A percentile compares a stretch with the other conserved stretches of the same genome.
phyloP scores from a whole-genome alignment of 2,113 vertebrate genomes.

The Monopterus albus region DNA sequence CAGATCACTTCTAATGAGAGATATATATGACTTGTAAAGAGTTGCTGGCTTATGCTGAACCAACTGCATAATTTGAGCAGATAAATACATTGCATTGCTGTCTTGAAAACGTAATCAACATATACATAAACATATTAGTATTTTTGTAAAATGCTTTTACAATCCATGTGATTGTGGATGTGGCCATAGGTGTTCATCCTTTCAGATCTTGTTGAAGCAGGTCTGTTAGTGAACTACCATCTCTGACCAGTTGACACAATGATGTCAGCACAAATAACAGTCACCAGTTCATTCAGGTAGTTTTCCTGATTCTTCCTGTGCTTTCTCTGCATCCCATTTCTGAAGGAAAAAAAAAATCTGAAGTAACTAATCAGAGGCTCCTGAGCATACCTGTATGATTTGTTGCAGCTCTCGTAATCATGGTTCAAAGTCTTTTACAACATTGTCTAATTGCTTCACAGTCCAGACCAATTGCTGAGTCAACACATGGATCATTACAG shows the following conservation, averaged over 20 bases:
- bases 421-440: neutral
- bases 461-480: neutral
- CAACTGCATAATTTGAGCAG: too few relatives aligned
- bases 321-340: neutral
- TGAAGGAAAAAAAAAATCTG: neutral
- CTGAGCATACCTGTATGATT: neutral
- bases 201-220: constrained; percentile 2
- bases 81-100: neutral
- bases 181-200: neutral
- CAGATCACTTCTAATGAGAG: too few relatives aligned
- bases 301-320: neutral
- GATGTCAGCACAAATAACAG: neutral
- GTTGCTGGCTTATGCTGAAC: too few relatives aligned
- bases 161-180: neutral
- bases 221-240: neutral
- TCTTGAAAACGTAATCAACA: neutral
- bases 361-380: neutral
- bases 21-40: too few relatives aligned
- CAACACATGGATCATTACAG: neutral
- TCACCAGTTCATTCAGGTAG: neutral
- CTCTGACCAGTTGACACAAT: neutral
- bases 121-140: too few relatives aligned
- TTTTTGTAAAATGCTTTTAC: neutral
- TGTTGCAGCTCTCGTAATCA: neutral
- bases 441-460: neutral